phyloP scores from a whole-genome alignment of 2,888 invertebrate species.

The Leptinotarsa juncta region DNA sequence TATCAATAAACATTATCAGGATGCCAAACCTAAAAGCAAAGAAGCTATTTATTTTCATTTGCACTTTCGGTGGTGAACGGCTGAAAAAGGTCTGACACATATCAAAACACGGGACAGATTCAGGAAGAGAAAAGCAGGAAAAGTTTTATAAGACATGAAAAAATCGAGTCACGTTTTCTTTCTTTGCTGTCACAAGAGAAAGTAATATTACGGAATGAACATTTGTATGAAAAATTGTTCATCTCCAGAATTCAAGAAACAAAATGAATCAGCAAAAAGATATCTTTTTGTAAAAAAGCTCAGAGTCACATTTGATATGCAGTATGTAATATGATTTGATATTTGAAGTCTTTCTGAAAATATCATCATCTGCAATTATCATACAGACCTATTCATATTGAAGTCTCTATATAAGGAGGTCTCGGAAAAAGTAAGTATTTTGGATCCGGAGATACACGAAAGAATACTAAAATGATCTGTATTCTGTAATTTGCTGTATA shows the following conservation, averaged over 20 bases:
- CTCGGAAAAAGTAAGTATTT: too few species aligned
- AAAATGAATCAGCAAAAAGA: too few species aligned
- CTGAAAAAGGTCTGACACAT: conserved; percentile 22
- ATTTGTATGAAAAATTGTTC: not conserved
- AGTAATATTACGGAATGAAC: not conserved
- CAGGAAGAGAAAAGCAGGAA: conserved; percentile 4
- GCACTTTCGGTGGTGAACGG: conserved; percentile 10
- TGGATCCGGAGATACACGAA: too few species aligned
- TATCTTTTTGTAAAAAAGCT: too few species aligned
- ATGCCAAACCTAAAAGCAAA: not conserved
- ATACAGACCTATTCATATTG: too few species aligned
- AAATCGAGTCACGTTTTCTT: conserved; percentile 21
- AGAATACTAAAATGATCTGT: too few species aligned
- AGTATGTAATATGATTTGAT: too few species aligned
- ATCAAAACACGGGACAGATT: conserved; percentile 26
- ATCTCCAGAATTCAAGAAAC: not conserved
- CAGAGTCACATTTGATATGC: too few species aligned
- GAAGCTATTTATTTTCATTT: conserved; percentile 27
- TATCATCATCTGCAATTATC: too few species aligned
- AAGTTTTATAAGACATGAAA: conserved; percentile 9
- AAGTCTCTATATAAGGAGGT: too few species aligned
- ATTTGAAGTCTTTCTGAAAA: too few species aligned
- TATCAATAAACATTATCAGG: not conserved
- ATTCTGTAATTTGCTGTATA: too few species aligned
- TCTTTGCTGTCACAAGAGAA: not conserved